These are phyloP conservation scores for Haemorhous mexicanus DNA, from an alignment of 2,113 vertebrate species.

Conservation along the genomic window DNA sequence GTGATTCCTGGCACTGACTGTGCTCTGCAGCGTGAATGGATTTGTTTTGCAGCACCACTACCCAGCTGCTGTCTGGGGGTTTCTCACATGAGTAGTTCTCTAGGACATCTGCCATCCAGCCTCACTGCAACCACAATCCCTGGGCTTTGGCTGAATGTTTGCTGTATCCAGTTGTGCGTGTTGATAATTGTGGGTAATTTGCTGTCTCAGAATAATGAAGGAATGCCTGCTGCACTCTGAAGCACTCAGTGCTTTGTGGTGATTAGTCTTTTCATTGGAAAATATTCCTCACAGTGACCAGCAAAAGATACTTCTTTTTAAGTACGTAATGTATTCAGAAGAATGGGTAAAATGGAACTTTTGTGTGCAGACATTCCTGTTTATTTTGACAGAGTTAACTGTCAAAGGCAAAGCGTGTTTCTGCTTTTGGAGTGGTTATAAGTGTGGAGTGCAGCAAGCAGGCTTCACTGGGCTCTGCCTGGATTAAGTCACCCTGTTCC, in stretches of 20 bases:
- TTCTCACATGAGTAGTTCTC: constrained; percentile 25
- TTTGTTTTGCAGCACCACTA: background rate
- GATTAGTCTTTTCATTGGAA: background rate
- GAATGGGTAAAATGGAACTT: background rate
- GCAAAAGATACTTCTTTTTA: background rate
- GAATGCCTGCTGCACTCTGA: constrained; percentile 21
- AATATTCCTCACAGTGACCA: background rate
- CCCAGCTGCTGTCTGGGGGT: background rate
- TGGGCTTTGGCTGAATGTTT: constrained; percentile 22
- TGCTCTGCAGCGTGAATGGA: background rate
- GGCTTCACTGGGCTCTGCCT: background rate
- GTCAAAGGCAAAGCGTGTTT: background rate
- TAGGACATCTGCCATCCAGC: background rate
- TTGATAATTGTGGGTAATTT: constrained; percentile 54
- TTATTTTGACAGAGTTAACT: background rate
- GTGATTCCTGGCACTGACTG: background rate
- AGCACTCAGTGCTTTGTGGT: background rate
- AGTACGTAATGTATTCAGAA: background rate
- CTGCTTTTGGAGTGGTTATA: background rate
- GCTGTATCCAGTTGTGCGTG: constrained; percentile 33
- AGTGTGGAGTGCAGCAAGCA: background rate
- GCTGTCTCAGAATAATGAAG: constrained; percentile 14
- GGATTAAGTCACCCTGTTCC: background rate
- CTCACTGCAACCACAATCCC: background rate
- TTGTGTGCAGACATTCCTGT: background rate